Evolutionary conservation across 2,888 invertebrate genomes (phyloP), one percentile per base, ranked within the genome.

Genomic region (Geophilus truncorum): DNA sequence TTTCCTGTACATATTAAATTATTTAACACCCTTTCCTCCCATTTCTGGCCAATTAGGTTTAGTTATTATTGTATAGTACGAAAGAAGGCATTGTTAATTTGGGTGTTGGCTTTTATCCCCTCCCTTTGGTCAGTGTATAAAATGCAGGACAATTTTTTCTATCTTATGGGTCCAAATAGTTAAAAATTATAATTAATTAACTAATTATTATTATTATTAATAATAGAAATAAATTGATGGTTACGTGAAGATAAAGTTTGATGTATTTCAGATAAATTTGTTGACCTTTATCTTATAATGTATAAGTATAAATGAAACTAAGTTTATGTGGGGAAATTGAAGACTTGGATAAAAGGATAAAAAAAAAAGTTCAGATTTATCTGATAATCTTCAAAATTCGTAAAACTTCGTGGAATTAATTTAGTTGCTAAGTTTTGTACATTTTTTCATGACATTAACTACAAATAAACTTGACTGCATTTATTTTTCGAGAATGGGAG

Each of bases 51-150:
- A 40, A 40, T 77, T 77, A 70, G 70, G 70, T 70, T 70, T 70
- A 70, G 70, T 70, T 70, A 70, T 70, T n/a, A n/a, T 70, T 70
- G 70, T 70, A 70, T 70, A 70, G 70, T 70, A 70, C 15, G 70
- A 45, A 45, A 70, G 28, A 25, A 25, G 70, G 70, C 70, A 70
- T 28, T n/a, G 4, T 12, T 70, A 28, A 70, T 70, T 70, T 25
- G 70, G 70, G 70, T 70, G 51, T 51, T 18, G 51, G 51, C 51
- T 70, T 62, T 70, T 70, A n/a, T 70, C 12, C n/a, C 6, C 28
- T 15, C 12, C 28, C n/a, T 28, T 70, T 25, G 25, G 23, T 28
- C 25, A 25, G 51, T 25, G 70, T 70, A 70, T 12, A 25, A 70
- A 70, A 28, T 70, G 70, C 51, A 70, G 70, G 70, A 70, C 70